Evolutionary conservation across 2,888 invertebrate species (phyloP).

Genomic region (Chaetogeoica ovagalla): DNA sequence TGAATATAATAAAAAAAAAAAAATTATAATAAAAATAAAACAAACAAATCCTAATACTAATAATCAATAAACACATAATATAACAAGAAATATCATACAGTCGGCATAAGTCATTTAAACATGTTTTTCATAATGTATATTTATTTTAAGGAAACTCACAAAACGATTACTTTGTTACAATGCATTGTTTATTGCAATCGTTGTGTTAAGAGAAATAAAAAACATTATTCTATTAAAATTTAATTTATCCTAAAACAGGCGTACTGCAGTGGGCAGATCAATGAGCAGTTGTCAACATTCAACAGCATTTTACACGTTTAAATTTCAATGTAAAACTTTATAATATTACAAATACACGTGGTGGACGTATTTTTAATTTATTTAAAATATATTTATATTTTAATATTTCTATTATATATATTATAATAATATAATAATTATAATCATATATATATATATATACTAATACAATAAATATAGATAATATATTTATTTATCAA

Average conservation of each 20-base stretch:
- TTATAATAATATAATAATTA: background rate
- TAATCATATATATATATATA: constrained; percentile 5
- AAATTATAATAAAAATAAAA: constrained; percentile 5
- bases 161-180: background rate
- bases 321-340: constrained; percentile 4
- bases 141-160: background rate
- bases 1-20: background rate
- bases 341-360: background rate
- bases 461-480: background rate
- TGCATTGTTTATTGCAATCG: no score
- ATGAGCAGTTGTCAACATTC: constrained; percentile 38
- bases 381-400: no score
- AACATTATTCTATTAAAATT: constrained; percentile 1
- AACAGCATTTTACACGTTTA: background rate
- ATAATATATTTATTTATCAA: background rate
- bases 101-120: no score
- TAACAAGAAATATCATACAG: background rate
- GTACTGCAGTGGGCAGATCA: constrained; percentile 23
- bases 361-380: constrained; percentile 4
- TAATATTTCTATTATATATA: background rate
- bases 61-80: constrained; percentile 25
- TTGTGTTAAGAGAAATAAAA: background rate
- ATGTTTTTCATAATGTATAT: background rate
- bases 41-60: constrained; percentile 22
- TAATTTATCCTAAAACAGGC: background rate